Conservation (phyloP, 2,797 vertebrate genomes). For the Arctocebus calabarensis region DNA sequence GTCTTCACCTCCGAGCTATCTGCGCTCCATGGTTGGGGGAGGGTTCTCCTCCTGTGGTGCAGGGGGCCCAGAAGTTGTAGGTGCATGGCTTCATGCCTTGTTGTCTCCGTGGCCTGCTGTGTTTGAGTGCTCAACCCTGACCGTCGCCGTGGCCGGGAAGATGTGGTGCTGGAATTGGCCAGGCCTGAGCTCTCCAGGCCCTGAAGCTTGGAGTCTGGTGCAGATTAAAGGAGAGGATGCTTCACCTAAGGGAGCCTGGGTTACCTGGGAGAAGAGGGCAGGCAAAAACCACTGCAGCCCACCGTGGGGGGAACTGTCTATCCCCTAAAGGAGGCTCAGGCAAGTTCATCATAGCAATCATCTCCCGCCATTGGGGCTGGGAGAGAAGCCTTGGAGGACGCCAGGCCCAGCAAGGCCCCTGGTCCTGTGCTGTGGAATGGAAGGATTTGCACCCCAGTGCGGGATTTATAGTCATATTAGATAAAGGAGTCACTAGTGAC, state of each 20-base stretch:
- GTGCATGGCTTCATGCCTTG: background rate
- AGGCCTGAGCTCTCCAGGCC: background rate
- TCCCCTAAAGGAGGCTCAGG: no score
- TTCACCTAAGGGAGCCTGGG: background rate
- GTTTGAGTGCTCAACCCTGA: background rate
- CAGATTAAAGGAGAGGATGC: background rate
- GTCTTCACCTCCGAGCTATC: background rate
- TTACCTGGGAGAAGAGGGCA: background rate
- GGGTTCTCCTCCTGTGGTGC: background rate
- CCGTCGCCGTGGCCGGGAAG: background rate
- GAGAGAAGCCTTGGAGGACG: no score
- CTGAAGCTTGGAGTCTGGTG: no score
- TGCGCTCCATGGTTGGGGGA: background rate
- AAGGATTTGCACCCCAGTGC: accelerated
- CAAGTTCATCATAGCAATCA: background rate
- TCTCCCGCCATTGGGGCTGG: background rate
- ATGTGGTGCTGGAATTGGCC: background rate
- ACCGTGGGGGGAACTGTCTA: no score
- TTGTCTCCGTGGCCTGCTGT: background rate
- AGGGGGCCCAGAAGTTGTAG: background rate
- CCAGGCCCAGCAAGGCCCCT: background rate
- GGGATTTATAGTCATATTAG: background rate
- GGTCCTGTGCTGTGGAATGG: background rate
- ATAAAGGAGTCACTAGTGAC: background rate
- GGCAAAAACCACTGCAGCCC: background rate